Evolutionary conservation across 2,888 invertebrate genomes (phyloP), one percentile per base, ranked within the genome.

Genomic region (Agrotis segetum): DNA sequence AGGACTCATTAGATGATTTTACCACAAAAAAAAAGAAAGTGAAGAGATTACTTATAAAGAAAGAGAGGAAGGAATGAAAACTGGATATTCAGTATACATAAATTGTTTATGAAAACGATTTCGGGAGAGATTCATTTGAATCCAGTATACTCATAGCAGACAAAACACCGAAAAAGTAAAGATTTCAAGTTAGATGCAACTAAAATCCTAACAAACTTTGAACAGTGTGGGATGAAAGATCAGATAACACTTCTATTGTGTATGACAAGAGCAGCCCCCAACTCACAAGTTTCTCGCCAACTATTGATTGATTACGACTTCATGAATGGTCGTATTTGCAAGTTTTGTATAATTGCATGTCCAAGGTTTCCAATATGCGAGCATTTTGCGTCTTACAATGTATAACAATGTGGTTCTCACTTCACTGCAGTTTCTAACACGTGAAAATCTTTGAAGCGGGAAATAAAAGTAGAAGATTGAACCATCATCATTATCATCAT

Each of bases 301-400:
- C 29, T 56, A 55, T 64, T 77, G 73, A 78, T 77, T 73, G 73
- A 77, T 78, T 46, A 74, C 44, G 49, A 14, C 47, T 21, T 46
- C 47, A 64, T 50, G 60, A 56, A 75, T 75, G 76, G 49, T 46
- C 40, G 69, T 68, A 61, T 21, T 52, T 24, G 46, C 29, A 67
- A 68, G 49, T 40, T 68, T 46, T 69, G 21, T 40, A n/a, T 9
- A 17, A 29, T 61, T 19, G 7, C 46, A 19, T 13, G 34, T 50
- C 13, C n/a, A 56, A 14, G 4, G 34, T 46, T 44, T 17, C 14
- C 13, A 40, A 29, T 69, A 9, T 24, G 14, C 1, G 11, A 24
- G 44, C 9, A 50, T 19, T 63, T 71, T 13, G 3, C 3, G 4
- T 46, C 50, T 58, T 19, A 47, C 44, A 50, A 46, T n/a, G 46